Base-by-base conservation (phyloP, 2,113 vertebrate species). In the Trinectes maculatus region DNA sequence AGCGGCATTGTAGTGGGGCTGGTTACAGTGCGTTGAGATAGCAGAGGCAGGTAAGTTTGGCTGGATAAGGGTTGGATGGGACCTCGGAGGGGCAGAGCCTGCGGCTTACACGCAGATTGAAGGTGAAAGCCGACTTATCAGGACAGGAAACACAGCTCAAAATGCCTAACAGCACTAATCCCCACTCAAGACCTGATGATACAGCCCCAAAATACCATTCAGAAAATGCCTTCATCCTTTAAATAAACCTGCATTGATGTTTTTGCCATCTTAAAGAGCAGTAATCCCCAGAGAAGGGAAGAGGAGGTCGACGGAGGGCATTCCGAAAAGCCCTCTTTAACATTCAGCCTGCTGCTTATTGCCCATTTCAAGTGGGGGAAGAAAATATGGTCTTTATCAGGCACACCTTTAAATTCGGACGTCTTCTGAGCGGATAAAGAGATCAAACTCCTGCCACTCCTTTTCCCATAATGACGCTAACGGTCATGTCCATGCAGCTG, bases 171-270 rank as follows among this genome's bases (percentile, higher is more conserved):
- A 86, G 86, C 79, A 61, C 83, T 92, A 92, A 92, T 93, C 91
- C 91, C 84, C 48, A 61, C 74, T 82, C 85, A 81, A 90, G 89
- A 91, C 87, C 86, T 78, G 78, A 87, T 86, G 88, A 91, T 92
- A 89, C 76, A 55, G 83, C 76, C 73, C 64, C 79, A 76, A 89
- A 90, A 90, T 89, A 89, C 86, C 82, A 86, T 85, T 90, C 88
- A 89, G 89, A 82, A 86, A 86, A 85, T 63, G 83, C 84, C 86
- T 92, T 93, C 88, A 92, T 92, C 86, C 88, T 87, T 90, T 82
- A 90, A 86, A 89, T 91, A 90, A 91, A 91, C 82, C 83, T 63
- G 71, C 89, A 89, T 86, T 91, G 85, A 92, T 91, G 89, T 91
- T 91, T 91, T 83, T 80, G 12, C 80, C 82, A 73, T 87, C 85